Conservation (phyloP, 2,797 vertebrate species). For the Phalloptychus januarius region DNA sequence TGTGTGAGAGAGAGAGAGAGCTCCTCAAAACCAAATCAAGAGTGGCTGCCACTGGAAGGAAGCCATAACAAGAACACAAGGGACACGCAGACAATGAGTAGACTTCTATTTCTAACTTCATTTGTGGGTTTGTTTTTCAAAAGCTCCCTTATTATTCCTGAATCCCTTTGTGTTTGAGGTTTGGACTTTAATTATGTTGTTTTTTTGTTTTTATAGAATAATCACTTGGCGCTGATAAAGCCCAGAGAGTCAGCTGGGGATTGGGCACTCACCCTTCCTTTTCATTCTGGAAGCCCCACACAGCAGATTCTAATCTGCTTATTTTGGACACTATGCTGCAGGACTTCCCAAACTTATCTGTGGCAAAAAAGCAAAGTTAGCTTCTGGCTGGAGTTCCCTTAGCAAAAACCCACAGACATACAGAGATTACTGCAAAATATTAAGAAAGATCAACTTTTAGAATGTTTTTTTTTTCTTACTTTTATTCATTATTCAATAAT, state of each 20-base stretch:
- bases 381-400: too few relatives aligned
- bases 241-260: conserved; percentile 43
- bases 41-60: conserved; percentile 56
- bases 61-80: conserved; percentile 57
- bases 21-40: conserved; percentile 54
- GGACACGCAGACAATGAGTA: conserved; percentile 27
- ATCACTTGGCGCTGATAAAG: conserved; percentile 60
- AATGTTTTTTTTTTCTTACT: too few relatives aligned
- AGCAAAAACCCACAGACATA: too few relatives aligned
- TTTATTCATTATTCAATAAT: too few relatives aligned
- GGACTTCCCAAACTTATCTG: too few relatives aligned
- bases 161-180: conserved; percentile 43
- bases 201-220: conserved; percentile 49
- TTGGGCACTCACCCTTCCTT: conserved; percentile 3
- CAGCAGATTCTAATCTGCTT: not conserved
- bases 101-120: not conserved
- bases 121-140: conserved; percentile 6
- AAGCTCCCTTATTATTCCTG: conserved; percentile 19
- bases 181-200: conserved; percentile 59
- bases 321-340: not conserved
- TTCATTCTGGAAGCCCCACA: conserved; percentile 17
- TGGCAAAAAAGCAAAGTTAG: too few relatives aligned
- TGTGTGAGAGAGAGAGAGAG: not conserved
- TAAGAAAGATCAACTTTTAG: too few relatives aligned
- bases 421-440: too few relatives aligned